Evolutionary conservation across 2,797 vertebrate species (phyloP).

Genomic region (Molothrus aeneus): DNA sequence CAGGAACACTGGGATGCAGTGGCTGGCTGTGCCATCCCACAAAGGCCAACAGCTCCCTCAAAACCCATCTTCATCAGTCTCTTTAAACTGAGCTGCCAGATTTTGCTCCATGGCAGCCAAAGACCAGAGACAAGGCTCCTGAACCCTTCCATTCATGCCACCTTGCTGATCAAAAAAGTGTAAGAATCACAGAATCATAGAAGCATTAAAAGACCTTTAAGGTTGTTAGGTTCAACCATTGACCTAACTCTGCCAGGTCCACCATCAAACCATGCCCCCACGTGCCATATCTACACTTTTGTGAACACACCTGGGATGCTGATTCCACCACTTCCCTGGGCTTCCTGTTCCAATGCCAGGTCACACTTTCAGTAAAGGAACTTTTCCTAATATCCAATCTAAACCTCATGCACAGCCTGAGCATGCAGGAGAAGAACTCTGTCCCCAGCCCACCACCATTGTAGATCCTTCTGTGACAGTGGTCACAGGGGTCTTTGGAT

Average conservation of each 20-base stretch:
- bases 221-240: neutral
- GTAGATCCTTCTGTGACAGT: no score
- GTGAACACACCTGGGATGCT: neutral
- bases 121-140: neutral
- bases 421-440: no score
- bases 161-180: neutral
- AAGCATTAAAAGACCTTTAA: neutral
- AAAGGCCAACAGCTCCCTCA: neutral
- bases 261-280: neutral
- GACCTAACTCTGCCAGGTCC: neutral
- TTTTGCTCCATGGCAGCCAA: neutral
- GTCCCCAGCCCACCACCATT: neutral
- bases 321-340: neutral
- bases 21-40: neutral
- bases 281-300: neutral
- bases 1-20: neutral
- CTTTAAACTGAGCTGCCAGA: neutral
- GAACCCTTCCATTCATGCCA: accelerated
- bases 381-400: neutral
- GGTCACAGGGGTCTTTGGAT: no score
- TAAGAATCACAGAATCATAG: neutral
- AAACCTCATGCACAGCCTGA: neutral
- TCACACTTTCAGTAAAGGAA: neutral
- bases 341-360: neutral
- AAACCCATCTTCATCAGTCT: neutral